phyloP scores from a whole-genome alignment of 2,113 vertebrate genomes.

The Acrocephalus kingi region DNA sequence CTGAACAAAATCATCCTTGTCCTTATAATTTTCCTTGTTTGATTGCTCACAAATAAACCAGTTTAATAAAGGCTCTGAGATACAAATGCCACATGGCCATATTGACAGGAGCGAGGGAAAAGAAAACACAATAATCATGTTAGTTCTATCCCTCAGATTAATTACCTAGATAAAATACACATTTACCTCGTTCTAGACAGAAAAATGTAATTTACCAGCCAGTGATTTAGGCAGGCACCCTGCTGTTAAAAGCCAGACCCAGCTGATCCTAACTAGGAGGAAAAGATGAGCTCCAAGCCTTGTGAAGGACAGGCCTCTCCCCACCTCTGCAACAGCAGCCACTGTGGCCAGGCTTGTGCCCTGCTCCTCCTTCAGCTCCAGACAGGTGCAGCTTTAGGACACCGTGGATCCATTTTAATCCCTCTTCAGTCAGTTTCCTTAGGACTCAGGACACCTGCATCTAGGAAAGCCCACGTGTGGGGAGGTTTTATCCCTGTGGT shows the following conservation, averaged over 20 bases:
- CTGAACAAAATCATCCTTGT: conserved; percentile 36
- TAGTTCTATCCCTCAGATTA: conserved; percentile 56
- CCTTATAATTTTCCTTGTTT: conserved; percentile 8
- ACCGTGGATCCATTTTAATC: background rate
- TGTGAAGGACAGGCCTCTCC: background rate
- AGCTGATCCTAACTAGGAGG: background rate
- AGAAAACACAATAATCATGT: conserved; percentile 49
- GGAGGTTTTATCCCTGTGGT: background rate
- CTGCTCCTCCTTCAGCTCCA: background rate
- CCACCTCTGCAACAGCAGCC: background rate
- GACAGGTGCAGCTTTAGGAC: background rate
- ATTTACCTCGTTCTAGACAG: conserved; percentile 30
- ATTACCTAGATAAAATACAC: conserved; percentile 57
- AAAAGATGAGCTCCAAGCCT: background rate
- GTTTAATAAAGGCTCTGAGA: conserved; percentile 8
- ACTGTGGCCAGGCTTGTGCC: accelerated
- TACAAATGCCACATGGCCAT: conserved; percentile 60
- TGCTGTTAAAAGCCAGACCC: background rate
- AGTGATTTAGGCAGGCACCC: background rate
- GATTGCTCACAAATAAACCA: conserved; percentile 61
- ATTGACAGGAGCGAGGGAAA: conserved; percentile 40
- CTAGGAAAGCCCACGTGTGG: background rate
- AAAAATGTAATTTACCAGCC: conserved; percentile 26
- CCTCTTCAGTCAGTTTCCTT: background rate
- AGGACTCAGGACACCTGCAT: background rate